Evolutionary conservation across 1,140 invertebrate species (phyloP), one percentile per base, ranked within the genome.

Genomic region (Drosophila chauvacae): DNA sequence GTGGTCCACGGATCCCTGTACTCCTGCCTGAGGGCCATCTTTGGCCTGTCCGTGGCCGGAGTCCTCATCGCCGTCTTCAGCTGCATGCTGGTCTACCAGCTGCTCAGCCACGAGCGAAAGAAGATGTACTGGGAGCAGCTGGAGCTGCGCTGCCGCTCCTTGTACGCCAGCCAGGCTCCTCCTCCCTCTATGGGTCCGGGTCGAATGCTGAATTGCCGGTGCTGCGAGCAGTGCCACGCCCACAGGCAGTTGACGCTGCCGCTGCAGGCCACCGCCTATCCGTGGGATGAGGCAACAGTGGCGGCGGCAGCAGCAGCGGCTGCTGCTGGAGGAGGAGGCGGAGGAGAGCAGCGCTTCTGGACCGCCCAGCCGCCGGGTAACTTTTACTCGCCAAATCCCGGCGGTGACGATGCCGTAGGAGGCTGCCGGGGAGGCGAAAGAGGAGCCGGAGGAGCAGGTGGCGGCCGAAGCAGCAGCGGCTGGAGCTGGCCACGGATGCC

Each of bases 41-140:
- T 98, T 93, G 97, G 97, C 2, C 94, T 98, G 16, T 97, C 97
- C 5, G 97, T 98, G 2, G 96, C 96, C 73, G 97, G 97, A 7
- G 97, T 98, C 47, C 93, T 98, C 3, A 96, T 97, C 18, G 97
- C 97, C 92, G 97, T 98, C 72, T 98, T 97, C 92, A 97, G 97
- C 33, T 97, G 96, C 88, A 98, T 98, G 97, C 94, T 98, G 13
- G 96, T 98, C 2, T 98, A 98, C 86, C 97, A 98, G 88, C 93
- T 98, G 23, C 93, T 97, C 18, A 87, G 97, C 80, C 97, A 98
- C 91, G 97, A 98, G 93, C 95, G 96, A 65, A 98, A 98, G 93
- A 98, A 98, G 92, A 97, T 97, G 95, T 98, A 98, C 92, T 98
- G 97, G 97, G 97, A 97, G 85, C 97, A 98, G 92, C 90, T 98